Evolutionary conservation across 1,140 invertebrate genomes (phyloP).

Genomic region (Ditylenchus dipsaci): DNA sequence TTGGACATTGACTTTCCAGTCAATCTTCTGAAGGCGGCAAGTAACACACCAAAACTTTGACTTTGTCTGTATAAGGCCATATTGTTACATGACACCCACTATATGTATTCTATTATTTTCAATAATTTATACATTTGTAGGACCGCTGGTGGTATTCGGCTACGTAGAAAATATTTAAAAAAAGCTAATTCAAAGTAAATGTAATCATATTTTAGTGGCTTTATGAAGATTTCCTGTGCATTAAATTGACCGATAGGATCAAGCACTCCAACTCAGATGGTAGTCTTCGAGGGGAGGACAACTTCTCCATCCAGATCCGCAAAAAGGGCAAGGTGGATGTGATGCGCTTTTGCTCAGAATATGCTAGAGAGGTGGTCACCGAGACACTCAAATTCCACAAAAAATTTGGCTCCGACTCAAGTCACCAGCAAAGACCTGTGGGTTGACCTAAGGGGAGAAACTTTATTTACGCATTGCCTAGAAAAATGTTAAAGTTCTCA

Average conservation of each 20-base stretch:
- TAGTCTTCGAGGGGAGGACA: background rate
- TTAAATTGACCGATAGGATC: conserved; percentile 58
- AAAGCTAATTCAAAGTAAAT: conserved; percentile 14
- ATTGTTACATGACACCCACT: no score
- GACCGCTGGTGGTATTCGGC: no score
- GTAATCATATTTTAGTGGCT: conserved; percentile 60
- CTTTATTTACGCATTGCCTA: background rate
- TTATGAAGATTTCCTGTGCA: conserved; percentile 63
- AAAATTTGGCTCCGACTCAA: conserved; percentile 41
- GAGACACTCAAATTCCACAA: conserved; percentile 75
- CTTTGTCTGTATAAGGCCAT: no score
- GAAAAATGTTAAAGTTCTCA: no score
- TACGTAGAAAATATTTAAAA: no score
- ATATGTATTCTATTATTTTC: no score
- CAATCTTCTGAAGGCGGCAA: no score
- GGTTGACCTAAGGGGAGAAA: conserved; percentile 8
- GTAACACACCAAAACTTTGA: no score
- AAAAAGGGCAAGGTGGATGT: conserved; percentile 82
- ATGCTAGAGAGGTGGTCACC: conserved; percentile 82
- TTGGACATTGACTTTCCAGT: no score
- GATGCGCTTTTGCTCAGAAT: conserved; percentile 95
- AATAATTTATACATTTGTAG: no score
- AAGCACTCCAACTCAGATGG: conserved; percentile 19
- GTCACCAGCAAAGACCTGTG: conserved; percentile 35
- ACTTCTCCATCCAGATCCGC: conserved; percentile 71